These are phyloP conservation scores for Drosophila lutescens DNA, from an alignment of 2,888 invertebrate species.

Conservation along the genomic window DNA sequence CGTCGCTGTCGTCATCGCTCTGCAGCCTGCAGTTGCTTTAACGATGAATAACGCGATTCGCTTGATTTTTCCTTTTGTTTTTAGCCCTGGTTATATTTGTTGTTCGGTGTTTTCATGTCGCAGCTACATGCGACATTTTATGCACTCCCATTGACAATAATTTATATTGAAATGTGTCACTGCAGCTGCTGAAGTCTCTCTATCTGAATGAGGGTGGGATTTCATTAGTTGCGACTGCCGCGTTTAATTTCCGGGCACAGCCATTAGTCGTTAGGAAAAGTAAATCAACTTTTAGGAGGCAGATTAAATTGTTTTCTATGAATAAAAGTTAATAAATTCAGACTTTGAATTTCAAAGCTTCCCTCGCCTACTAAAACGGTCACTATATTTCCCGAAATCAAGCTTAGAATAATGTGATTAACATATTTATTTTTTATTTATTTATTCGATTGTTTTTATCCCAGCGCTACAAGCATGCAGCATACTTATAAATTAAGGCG, in stretches of 20 bases:
- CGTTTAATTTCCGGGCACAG: slow-evolving; percentile 23
- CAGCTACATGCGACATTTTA: slow-evolving; percentile 69
- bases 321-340: no score
- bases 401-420: no score
- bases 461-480: no score
- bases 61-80: slow-evolving; percentile 14
- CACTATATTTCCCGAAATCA: no score
- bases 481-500: no score
- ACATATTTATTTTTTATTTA: no score
- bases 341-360: no score
- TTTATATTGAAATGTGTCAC: slow-evolving; percentile 73
- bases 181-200: slow-evolving; percentile 18
- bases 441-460: no score
- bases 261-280: slow-evolving; percentile 15
- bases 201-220: slow-evolving; percentile 5
- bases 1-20: slow-evolving; percentile 31
- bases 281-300: slow-evolving; percentile 6
- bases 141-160: slow-evolving; percentile 76
- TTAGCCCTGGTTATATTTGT: slow-evolving; percentile 15
- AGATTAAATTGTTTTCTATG: neutral
- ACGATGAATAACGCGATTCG: slow-evolving; percentile 71
- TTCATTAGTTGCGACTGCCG: slow-evolving; percentile 22
- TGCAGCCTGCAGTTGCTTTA: slow-evolving; percentile 57
- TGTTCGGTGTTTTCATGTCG: slow-evolving; percentile 41
- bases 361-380: no score